Evolutionary conservation across 2,888 invertebrate species (phyloP).

Genomic region (Diadegma fenestrale): DNA sequence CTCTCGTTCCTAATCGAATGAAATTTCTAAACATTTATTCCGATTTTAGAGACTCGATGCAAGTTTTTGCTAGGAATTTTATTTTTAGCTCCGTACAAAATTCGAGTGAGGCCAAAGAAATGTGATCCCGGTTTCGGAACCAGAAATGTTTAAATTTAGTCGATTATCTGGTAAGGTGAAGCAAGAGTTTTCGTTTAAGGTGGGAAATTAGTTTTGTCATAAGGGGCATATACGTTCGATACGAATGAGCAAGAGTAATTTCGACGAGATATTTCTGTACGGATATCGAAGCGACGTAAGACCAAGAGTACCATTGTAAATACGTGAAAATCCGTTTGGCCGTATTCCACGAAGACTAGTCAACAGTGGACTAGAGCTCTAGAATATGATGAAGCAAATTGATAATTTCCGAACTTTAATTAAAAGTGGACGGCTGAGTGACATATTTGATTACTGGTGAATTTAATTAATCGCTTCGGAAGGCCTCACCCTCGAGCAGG

Average conservation of each 20-base stretch:
- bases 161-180: neutral
- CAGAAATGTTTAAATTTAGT: neutral
- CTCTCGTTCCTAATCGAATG: neutral
- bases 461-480: slow-evolving; percentile 84
- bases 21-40: neutral
- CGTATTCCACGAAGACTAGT: slow-evolving; percentile 54
- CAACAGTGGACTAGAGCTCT: slow-evolving; percentile 63
- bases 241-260: neutral
- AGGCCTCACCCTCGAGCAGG: slow-evolving; percentile 71
- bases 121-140: neutral
- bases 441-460: slow-evolving; percentile 85
- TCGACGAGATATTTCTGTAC: neutral
- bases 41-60: neutral
- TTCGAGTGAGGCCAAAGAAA: neutral
- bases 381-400: slow-evolving; percentile 85
- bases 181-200: neutral
- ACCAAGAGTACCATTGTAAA: slow-evolving; percentile 45
- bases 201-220: neutral
- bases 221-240: neutral
- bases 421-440: slow-evolving; percentile 85
- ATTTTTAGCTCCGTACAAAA: neutral
- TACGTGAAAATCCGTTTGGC: slow-evolving; percentile 55
- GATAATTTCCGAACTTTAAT: slow-evolving; percentile 85
- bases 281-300: neutral
- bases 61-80: neutral